Evolutionary conservation across 2,888 invertebrate genomes (phyloP).

Genomic region (Imbricaverruca yamaguchii): DNA sequence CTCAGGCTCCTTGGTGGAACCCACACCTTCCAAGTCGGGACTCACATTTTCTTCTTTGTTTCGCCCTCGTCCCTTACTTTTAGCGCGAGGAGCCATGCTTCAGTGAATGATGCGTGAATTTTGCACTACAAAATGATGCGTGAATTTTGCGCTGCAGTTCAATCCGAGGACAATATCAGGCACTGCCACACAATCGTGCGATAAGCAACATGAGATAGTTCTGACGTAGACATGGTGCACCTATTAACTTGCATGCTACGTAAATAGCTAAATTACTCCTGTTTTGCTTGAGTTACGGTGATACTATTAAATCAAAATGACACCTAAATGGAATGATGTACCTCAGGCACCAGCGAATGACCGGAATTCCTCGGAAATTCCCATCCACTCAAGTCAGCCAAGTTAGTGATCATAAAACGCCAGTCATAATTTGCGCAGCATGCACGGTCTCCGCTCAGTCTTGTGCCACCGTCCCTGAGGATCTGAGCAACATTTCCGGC

Average conservation of each 20-base stretch:
- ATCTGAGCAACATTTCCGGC: too few relatives aligned
- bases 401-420: neutral
- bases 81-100: neutral
- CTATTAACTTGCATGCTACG: neutral
- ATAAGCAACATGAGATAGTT: neutral
- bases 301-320: slow-evolving; percentile 9
- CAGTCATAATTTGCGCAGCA: neutral
- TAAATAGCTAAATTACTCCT: slow-evolving; percentile 5
- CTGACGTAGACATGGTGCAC: neutral
- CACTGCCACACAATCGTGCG: neutral
- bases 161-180: too few relatives aligned
- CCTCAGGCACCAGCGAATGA: neutral
- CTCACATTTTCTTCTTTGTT: neutral
- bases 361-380: slow-evolving; percentile 6
- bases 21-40: neutral
- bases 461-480: neutral
- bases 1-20: neutral
- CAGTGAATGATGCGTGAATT: neutral
- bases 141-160: neutral
- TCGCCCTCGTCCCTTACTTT: neutral
- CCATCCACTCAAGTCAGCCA: slow-evolving; percentile 11
- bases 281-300: slow-evolving; percentile 11
- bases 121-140: neutral
- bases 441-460: neutral
- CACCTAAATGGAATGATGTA: slow-evolving; percentile 3